Evolutionary conservation across 2,113 vertebrate species (phyloP), one percentile per base, ranked within the genome.

Genomic region (Empidonax traillii): DNA sequence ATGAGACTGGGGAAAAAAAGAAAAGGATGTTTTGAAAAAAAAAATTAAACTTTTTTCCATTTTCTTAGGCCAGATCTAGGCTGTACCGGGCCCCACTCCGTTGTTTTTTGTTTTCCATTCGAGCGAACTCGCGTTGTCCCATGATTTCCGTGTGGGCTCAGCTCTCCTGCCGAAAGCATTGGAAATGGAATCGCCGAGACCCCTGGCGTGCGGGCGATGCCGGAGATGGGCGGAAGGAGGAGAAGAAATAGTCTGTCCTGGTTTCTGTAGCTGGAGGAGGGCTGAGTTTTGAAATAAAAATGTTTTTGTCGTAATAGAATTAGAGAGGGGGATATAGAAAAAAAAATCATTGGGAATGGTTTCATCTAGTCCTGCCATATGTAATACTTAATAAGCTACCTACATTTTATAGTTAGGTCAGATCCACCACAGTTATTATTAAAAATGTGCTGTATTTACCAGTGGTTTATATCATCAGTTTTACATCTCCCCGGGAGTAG

Each of bases 361-460:
- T 98, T 97, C 94, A 91, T 89, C 97, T 97, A 97, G 93, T 97
- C 97, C 97, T 98, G 96, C 96, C 97, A 96, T 97, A 95, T 98
- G 95, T 98, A 98, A 97, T 88, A 97, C 85, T 97, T 96, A 96
- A 96, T 97, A 93, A 96, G 94, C 97, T 98, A 94, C 96, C 97
- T 97, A 97, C 96, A 97, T 97, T 95, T 98, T 96, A 96, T 98
- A 97, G 97, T 97, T 98, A 97, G 95, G 96, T 97, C 95, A 89
- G 97, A 96, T 87, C 93, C 96, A 97, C 87, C 94, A 93, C 94
- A 95, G 94, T 97, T 97, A 96, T 89, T 96, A 97, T 96, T 97
- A 97, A 97, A 97, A 96, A 86, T 95, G 96, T 97, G 97, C 97
- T 97, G 93, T 97, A 97, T 98, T 98, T 97, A 97, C 97, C 94